Percentiles rank a stretch among this genome's conserved stretches.
phyloP scores from a whole-genome alignment of 2,113 vertebrate genomes.

The Cinclus cinclus region DNA sequence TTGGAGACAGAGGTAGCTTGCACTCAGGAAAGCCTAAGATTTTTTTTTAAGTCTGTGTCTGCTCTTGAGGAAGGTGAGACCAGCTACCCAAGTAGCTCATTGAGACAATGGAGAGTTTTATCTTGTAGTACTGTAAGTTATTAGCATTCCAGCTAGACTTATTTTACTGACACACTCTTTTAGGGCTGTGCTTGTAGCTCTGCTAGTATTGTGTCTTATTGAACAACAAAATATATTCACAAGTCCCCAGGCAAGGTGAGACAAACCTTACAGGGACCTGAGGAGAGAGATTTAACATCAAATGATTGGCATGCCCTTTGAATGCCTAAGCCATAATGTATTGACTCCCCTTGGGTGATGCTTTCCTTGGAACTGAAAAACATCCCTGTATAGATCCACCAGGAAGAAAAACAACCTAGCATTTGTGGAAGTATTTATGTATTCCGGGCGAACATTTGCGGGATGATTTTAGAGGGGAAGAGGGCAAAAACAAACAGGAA shows the following conservation, averaged over 20 bases:
- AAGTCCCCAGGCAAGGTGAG: background rate
- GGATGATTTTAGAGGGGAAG: too few relatives aligned
- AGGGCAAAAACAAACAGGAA: background rate
- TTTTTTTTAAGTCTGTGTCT: background rate
- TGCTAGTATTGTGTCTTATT: background rate
- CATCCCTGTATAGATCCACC: background rate
- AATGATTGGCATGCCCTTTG: background rate
- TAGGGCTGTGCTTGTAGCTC: background rate
- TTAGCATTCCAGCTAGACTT: background rate
- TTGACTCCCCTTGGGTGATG: background rate
- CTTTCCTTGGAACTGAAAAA: background rate
- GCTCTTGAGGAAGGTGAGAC: background rate
- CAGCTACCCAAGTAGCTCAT: background rate
- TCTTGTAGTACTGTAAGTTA: background rate
- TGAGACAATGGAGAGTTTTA: background rate
- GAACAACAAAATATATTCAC: background rate
- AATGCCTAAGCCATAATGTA: background rate
- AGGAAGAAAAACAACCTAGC: background rate
- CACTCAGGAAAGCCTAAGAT: background rate
- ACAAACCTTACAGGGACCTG: background rate
- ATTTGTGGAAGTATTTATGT: background rate
- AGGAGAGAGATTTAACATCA: background rate
- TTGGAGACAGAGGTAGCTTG: background rate
- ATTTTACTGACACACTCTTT: background rate
- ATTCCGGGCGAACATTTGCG: background rate